These are phyloP conservation scores for Tupiocoris notatus DNA, from an alignment of 2,888 invertebrate species.

Conservation along the genomic window DNA sequence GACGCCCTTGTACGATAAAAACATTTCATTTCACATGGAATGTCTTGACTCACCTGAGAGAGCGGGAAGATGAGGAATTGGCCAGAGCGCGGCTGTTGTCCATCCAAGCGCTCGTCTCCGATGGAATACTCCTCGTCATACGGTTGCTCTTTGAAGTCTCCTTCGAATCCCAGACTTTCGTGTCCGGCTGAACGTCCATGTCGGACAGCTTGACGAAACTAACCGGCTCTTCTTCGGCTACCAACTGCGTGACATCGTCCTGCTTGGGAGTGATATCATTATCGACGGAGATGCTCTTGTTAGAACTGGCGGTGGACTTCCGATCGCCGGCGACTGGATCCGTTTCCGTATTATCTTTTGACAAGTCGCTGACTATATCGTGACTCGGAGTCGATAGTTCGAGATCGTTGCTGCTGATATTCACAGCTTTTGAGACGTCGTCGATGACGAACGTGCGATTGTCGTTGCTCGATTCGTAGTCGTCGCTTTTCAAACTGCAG, in stretches of 20 bases:
- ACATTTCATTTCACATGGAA: no score
- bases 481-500: constrained; percentile 48
- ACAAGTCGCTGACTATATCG: constrained; percentile 47
- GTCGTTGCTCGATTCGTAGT: constrained; percentile 47
- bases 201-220: constrained; percentile 75
- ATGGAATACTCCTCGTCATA: constrained; percentile 68
- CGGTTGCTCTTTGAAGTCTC: constrained; percentile 50
- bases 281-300: constrained; percentile 31
- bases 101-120: constrained; percentile 54
- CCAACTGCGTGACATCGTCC: neutral
- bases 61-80: constrained; percentile 49
- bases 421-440: constrained; percentile 49
- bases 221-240: constrained; percentile 18
- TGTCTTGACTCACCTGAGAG: constrained; percentile 39
- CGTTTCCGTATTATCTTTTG: constrained; percentile 48
- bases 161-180: constrained; percentile 38
- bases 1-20: no score
- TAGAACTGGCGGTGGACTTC: constrained; percentile 35
- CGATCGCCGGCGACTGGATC: constrained; percentile 42
- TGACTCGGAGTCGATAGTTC: constrained; percentile 49
- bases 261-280: constrained; percentile 28
- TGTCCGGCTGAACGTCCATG: constrained; percentile 61
- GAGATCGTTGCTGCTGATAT: constrained; percentile 48
- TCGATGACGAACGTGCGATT: constrained; percentile 48
- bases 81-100: constrained; percentile 61